These are phyloP conservation scores for Rotaria socialis DNA, from an alignment of 2,888 invertebrate species.

Conservation along the genomic window DNA sequence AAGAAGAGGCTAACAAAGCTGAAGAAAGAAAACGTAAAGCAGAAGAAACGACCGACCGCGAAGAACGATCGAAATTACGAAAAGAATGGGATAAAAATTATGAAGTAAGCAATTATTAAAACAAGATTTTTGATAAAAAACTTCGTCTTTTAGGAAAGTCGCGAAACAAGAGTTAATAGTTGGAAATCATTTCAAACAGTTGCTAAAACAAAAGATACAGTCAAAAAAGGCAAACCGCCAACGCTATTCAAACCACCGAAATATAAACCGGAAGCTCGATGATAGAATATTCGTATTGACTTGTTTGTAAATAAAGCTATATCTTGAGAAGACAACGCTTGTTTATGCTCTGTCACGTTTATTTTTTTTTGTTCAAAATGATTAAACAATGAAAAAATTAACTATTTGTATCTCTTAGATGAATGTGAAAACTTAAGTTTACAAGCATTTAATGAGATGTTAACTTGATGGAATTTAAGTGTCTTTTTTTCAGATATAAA, in stretches of 20 bases:
- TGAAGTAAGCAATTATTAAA: conserved; percentile 20
- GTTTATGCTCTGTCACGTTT: background rate
- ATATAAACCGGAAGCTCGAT: conserved; percentile 45
- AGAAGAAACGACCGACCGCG: conserved; percentile 43
- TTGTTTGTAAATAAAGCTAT: background rate
- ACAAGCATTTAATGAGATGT: background rate
- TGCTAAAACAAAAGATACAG: conserved; percentile 35
- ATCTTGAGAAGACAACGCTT: background rate
- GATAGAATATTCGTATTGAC: background rate
- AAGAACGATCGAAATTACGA: conserved; percentile 40
- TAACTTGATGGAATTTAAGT: background rate
- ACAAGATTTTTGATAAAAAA: no score
- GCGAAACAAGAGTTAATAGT: conserved; percentile 41
- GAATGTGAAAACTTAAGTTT: background rate
- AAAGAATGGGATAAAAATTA: conserved; percentile 46
- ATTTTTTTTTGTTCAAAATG: background rate
- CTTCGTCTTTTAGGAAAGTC: conserved; percentile 26
- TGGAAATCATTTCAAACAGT: conserved; percentile 44
- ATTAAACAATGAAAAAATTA: background rate
- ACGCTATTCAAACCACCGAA: conserved; percentile 44
- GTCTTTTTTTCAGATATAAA: background rate
- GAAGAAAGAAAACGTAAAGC: conserved; percentile 52
- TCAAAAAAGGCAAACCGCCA: conserved; percentile 28
- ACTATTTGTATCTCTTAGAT: background rate
- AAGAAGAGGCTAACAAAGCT: conserved; percentile 58